Conservation (phyloP, 2,113 vertebrate genomes). For the Ageneiosus marmoratus region DNA sequence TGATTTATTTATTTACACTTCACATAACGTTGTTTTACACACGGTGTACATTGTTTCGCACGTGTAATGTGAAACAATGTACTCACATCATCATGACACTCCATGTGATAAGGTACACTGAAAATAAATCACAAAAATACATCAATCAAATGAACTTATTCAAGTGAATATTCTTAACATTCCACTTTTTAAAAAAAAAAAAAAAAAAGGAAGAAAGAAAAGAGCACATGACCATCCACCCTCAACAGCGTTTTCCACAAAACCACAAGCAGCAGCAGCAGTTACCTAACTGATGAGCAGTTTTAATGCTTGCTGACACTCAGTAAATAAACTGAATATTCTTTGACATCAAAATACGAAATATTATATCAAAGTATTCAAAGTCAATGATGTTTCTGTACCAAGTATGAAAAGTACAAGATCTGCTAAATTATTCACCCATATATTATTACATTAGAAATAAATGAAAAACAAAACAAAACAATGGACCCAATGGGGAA, state of each 20-base stretch:
- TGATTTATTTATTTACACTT: not conserved
- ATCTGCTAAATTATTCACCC: not conserved
- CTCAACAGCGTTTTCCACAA: not conserved
- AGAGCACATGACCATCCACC: not conserved
- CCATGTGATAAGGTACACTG: not conserved
- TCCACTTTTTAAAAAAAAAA: not conserved
- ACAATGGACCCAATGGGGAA: no score
- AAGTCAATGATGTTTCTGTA: not conserved
- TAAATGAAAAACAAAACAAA: no score
- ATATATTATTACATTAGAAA: not conserved
- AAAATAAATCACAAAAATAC: no score
- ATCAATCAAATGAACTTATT: not conserved
- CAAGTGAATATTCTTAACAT: not conserved
- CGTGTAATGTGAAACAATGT: no score
- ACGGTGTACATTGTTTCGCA: not conserved
- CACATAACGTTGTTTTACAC: not conserved
- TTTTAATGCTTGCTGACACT: not conserved
- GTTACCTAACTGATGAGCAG: not conserved
- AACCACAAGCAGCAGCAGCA: not conserved
- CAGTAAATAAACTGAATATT: not conserved
- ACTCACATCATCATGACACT: no score
- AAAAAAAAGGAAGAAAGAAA: not conserved
- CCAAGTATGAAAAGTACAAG: not conserved
- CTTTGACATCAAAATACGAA: not conserved
- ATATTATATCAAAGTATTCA: not conserved